Evolutionary conservation across 2,797 vertebrate genomes (phyloP), one percentile per base, ranked within the genome.

Genomic region (Graptemys geographica): DNA sequence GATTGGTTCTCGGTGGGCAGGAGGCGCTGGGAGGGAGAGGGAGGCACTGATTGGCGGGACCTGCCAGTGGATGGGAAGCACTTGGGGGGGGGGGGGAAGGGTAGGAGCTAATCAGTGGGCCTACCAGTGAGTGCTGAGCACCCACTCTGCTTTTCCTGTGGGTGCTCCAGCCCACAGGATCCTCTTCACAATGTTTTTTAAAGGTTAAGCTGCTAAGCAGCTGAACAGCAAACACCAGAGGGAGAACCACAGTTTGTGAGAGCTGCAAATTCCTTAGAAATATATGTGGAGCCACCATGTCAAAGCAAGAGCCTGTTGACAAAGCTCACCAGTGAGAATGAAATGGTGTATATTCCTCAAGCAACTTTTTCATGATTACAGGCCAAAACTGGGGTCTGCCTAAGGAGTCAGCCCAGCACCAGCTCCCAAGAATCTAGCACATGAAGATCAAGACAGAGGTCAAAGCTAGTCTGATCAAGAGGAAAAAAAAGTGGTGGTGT

Each of bases 201-300:
- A 95, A 56, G 90, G 88, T 19, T 92, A 89, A 94, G 88, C 86
- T 90, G 96, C 95, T 96, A 88, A 95, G 88, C 88, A 96, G 96
- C 95, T 94, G 94, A 96, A 95, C 94, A 95, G 95, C 93, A 93
- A 95, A 97, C 94, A 90, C 80, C 86, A 86, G 87, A 95, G 84
- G 94, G 80, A 41, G 93, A 97, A 91, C 89, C 92, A 84, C 95
- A 97, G 92, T 87, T 86, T 1, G 69, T 53, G 83, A 96, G 88
- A 51, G 72, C 78, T 96, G 96, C 89, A 59, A 93, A 96, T 94
- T 95, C 92, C 94, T 94, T 87, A 89, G 92, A 59, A 87, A 83
- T 79, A 65, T 69, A 93, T 1, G 4, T 89, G 89, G 49, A 96
- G 62, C 92, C 82, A 81, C 93, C 87, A 86, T 90, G 92, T 89